Percentiles rank a stretch among this genome's conserved stretches.
Evolutionary conservation across 2,888 invertebrate genomes (phyloP).

Genomic region (Invenusta paracnida): DNA sequence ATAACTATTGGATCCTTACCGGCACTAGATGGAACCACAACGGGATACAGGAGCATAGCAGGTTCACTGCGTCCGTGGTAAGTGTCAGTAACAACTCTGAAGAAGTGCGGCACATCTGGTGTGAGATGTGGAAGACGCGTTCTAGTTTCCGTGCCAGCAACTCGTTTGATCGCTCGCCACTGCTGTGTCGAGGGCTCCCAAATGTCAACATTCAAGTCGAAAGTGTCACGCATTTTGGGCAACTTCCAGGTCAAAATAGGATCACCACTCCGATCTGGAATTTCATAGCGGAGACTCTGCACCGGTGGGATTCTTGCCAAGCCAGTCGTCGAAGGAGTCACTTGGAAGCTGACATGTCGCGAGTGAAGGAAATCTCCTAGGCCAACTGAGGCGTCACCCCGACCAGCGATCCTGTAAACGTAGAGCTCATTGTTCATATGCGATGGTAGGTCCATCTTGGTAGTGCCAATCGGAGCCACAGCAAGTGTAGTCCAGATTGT

Average conservation of each 20-base stretch:
- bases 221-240: background rate
- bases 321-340: background rate
- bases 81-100: constrained; percentile 58
- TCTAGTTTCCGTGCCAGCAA: background rate
- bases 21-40: background rate
- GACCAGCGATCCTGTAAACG: background rate
- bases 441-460: background rate
- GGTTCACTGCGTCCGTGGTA: constrained; percentile 54
- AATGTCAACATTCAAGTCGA: background rate
- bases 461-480: background rate
- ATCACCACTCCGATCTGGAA: background rate
- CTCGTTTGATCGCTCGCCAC: background rate
- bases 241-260: background rate
- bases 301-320: background rate
- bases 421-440: background rate
- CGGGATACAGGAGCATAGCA: constrained; percentile 40
- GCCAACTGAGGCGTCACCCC: background rate
- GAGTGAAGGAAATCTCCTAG: background rate
- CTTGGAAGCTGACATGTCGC: background rate
- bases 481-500: background rate
- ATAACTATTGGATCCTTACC: too few species aligned
- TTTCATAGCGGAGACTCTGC: background rate
- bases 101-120: constrained; percentile 49
- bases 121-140: background rate
- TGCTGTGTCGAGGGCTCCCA: background rate